A percentile compares a stretch with the other conserved stretches of the same genome.
Evolutionary conservation across 2,113 vertebrate species (phyloP).

Genomic region (Pelobates fuscus): DNA sequence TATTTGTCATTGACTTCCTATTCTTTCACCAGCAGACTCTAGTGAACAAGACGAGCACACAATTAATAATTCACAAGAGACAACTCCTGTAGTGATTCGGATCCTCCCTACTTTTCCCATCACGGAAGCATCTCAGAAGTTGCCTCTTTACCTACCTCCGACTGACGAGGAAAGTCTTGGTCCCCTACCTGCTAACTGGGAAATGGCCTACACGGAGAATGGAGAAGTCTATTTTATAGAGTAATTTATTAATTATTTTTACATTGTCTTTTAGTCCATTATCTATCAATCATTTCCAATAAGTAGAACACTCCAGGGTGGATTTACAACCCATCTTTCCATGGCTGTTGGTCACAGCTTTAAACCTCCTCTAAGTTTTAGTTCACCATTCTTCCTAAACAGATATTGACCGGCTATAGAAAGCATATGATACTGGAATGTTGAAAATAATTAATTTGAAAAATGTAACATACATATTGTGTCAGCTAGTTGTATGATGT

Average conservation of each 20-base stretch:
- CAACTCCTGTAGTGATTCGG: conserved; percentile 63
- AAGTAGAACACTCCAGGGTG: too few relatives aligned
- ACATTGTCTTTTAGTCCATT: conserved; percentile 2
- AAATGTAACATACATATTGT: too few relatives aligned
- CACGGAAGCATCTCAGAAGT: conserved; percentile 96
- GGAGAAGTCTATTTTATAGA: conserved; percentile 99
- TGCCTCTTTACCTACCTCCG: conserved; percentile 92
- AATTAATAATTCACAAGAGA: conserved; percentile 66
- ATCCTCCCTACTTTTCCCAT: conserved; percentile 79
- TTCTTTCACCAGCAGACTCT: conserved; percentile 77
- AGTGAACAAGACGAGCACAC: conserved; percentile 89
- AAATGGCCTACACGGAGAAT: conserved; percentile 99
- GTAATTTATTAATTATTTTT: conserved; percentile 71
- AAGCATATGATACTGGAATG: too few relatives aligned
- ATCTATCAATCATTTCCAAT: too few relatives aligned
- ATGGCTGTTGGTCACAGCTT: too few relatives aligned
- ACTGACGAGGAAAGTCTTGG: conserved; percentile 90
- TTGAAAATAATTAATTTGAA: too few relatives aligned
- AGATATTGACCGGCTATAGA: too few relatives aligned
- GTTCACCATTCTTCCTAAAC: too few relatives aligned
- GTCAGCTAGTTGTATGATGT: too few relatives aligned
- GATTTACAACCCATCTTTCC: too few relatives aligned
- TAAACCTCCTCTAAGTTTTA: too few relatives aligned
- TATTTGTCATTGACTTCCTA: background rate
- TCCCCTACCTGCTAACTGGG: conserved; percentile 97